phyloP scores from a whole-genome alignment of 2,113 vertebrate species.

The Oncorhynchus tshawytscha region DNA sequence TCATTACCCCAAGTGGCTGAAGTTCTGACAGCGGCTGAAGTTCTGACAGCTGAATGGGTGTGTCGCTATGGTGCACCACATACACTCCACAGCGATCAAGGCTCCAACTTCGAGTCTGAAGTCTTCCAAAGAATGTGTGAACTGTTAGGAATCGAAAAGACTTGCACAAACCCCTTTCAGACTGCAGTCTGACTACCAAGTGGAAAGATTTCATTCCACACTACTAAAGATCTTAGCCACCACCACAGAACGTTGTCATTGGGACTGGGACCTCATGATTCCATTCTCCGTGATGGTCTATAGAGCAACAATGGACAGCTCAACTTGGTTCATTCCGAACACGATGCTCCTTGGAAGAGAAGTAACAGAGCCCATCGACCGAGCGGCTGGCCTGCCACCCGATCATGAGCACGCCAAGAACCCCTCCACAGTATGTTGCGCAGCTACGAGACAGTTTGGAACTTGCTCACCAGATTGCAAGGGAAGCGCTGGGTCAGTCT shows the following conservation, averaged over 20 bases:
- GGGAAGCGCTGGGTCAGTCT: background rate
- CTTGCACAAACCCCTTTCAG: no score
- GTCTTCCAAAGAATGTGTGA: constrained; percentile 8
- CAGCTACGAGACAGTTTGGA: constrained; percentile 2
- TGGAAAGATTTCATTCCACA: no score
- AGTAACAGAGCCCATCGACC: constrained; percentile 12
- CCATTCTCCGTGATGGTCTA: constrained; percentile 16
- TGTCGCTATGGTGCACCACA: background rate
- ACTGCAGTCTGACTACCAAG: no score
- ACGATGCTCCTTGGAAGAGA: constrained; percentile 10
- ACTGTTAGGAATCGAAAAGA: no score
- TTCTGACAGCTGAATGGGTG: constrained; percentile 6
- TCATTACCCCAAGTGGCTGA: background rate
- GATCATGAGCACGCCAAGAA: background rate
- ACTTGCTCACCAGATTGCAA: constrained; percentile 7
- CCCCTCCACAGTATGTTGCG: constrained; percentile 10
- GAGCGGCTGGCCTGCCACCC: background rate
- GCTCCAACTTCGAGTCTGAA: constrained; percentile 3
- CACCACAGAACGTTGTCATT: background rate
- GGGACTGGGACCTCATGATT: constrained; percentile 7
- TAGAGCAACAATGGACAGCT: constrained; percentile 16
- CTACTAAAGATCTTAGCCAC: no score
- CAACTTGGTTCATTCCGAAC: background rate
- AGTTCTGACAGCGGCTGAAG: background rate
- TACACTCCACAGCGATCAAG: constrained; percentile 14